These are phyloP conservation scores for Xylota segnis DNA, from an alignment of 2,888 invertebrate species.

Conservation along the genomic window DNA sequence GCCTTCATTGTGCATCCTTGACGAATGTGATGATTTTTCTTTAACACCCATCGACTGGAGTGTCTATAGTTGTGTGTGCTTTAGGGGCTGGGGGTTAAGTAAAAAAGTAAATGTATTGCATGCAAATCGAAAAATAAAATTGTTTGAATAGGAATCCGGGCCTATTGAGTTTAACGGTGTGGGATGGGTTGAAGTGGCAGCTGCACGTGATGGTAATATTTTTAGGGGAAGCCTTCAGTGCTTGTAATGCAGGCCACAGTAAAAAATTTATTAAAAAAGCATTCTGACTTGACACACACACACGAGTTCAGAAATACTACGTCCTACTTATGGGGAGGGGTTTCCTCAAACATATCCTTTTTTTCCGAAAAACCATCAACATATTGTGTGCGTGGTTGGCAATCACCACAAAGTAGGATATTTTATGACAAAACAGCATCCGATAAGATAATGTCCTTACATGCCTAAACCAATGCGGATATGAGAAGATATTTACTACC, in stretches of 20 bases:
- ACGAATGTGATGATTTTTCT: neutral
- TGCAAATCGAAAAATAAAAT: constrained; percentile 21
- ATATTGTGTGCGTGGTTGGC: neutral
- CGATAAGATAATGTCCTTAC: constrained; percentile 34
- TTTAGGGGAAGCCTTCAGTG: neutral
- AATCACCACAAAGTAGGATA: constrained; percentile 34
- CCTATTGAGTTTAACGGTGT: neutral
- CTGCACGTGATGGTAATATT: neutral
- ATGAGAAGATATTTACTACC: neutral
- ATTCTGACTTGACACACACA: neutral
- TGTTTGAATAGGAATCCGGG: constrained; percentile 6
- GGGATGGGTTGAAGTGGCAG: neutral
- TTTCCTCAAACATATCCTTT: neutral
- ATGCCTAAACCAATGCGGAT: constrained; percentile 6
- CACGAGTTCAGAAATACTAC: neutral
- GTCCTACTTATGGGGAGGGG: neutral
- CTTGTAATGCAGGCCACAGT: neutral
- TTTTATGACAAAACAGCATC: constrained; percentile 29
- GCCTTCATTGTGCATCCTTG: constrained; percentile 22
- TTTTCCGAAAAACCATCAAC: constrained; percentile 7
- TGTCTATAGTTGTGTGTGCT: neutral
- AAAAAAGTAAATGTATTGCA: neutral
- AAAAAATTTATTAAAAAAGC: neutral
- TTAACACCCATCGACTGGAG: constrained; percentile 1
- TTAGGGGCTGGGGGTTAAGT: neutral